Evolutionary conservation across 2,113 vertebrate species (phyloP), one percentile per base, ranked within the genome.

Genomic region (Tetrao urogallus): DNA sequence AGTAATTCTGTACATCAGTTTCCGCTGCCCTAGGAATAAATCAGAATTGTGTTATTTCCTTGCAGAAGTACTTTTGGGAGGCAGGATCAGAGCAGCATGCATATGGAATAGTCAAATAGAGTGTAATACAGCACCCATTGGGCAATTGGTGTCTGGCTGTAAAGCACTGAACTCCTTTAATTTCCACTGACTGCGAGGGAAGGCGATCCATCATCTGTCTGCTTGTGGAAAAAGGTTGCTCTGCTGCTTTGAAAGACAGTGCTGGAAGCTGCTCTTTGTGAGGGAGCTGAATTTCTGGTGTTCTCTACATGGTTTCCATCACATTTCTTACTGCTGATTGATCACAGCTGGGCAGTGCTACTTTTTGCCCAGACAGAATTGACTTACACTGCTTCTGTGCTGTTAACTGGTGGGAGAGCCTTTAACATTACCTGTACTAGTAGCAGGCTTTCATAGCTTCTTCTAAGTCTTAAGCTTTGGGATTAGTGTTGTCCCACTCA

Each of bases 271-370:
- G 60, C 3, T 43, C 20, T 47, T 34, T 30, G 36, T 10, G 38
- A 71, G 11, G 28, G 42, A 75, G 58, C 12, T 54, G 30, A 12
- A 18, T 2, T 18, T 56, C 38, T 32, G 52, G 27, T 54, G 52
- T 28, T 54, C 27, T 54, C 27, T 30, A 54, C 1, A 15, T 61
- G 36, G 3, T 10, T 71, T 66, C 69, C 45, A 66, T 13, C 40
- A 6, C 18, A 17, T 4, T 56, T n/a, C 22, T 64, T 70, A 43
- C 16, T 6, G 1, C 5, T 19, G 54, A 18, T 18, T 38, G 42
- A 22, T 34, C 4, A 8, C 0, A 0, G 16, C 18, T 11, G 47
- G 25, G 5, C 12, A 13, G 32, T 27, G 2, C 19, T 43, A 5
- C 6, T 21, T 61, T 48, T 65, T 58, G 11, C 5, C 30, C 17